Evolutionary conservation across 2,113 vertebrate genomes (phyloP), one percentile per base, ranked within the genome.

Genomic region (Takifugu flavidus): DNA sequence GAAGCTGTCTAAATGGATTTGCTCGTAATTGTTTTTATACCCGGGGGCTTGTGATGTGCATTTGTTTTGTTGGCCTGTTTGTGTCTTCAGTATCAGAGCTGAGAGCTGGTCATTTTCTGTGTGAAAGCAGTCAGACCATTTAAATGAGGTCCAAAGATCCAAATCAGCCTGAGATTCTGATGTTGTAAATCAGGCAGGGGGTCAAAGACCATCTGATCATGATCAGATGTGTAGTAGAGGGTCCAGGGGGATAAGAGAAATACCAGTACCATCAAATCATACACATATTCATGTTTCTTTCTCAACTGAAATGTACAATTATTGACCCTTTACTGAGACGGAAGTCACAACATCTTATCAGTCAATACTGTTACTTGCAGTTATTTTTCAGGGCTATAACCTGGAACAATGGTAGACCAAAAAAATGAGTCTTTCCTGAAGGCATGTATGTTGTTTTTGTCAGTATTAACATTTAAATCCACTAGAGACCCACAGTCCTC

Each of bases 1-100:
- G 74, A 75, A 77, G 80, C 72, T 66, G 59, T 86, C 85, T 72
- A 87, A 88, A 90, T 89, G 75, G 86, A 90, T 89, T 89, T 89
- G 83, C 80, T 75, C 61, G 80, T 91, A 89, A 90, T 90, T 89
- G 88, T 86, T 87, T 90, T 89, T 88, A 74, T 82, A 70, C 80
- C 89, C 84, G 8, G 53, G 75, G 87, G 90, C 86, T 66, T 42
- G 6, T 53, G 72, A 77, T 75, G 59, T 14, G 28, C 72, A 82
- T 78, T 85, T 74, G 67, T 82, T 84, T 77, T 75, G 67, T 77
- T 59, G 61, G 67, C 54, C 73, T 84, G 78, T 83, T 79, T 77
- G 77, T 86, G 87, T 79, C 67, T 72, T 76, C 60, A 65, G 80
- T 79, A 77, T 87, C 74, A 79, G 75, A 73, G 80, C 64, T 53